Percentiles rank a stretch among this genome's conserved stretches.
Evolutionary conservation across 2,113 vertebrate genomes (phyloP).

Genomic region (Cyanistes caeruleus): DNA sequence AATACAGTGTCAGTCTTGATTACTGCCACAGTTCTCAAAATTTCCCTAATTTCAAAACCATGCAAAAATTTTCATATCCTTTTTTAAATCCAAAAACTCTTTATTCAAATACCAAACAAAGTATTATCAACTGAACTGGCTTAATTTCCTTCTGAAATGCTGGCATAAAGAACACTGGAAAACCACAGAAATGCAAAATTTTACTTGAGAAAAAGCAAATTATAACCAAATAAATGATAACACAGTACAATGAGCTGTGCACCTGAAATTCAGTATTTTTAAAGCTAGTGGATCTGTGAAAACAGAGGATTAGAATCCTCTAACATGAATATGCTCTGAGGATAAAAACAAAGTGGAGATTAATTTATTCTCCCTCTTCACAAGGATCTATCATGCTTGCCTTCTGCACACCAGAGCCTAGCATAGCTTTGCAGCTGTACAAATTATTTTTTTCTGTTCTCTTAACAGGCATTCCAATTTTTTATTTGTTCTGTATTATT

Average conservation of each 20-base stretch:
- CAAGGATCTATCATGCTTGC: background rate
- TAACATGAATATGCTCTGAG: background rate
- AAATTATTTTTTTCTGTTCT: background rate
- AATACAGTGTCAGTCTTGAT: background rate
- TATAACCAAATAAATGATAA: background rate
- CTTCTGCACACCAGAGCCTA: background rate
- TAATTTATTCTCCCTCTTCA: background rate
- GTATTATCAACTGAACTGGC: background rate
- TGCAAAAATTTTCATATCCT: background rate
- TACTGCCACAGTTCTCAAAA: background rate
- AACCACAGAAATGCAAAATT: background rate
- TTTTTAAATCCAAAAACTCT: background rate
- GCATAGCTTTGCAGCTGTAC: background rate
- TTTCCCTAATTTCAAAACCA: background rate
- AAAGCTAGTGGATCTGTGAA: background rate
- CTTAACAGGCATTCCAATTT: background rate
- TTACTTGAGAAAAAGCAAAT: background rate
- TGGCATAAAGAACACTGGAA: background rate
- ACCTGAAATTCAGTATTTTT: background rate
- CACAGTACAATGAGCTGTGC: background rate
- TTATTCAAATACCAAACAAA: background rate
- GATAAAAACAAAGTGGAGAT: background rate
- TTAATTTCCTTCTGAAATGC: background rate
- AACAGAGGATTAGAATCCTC: background rate
- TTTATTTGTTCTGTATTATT: background rate